phyloP scores from a whole-genome alignment of 2,113 vertebrate species.

The Indicator maculatus region DNA sequence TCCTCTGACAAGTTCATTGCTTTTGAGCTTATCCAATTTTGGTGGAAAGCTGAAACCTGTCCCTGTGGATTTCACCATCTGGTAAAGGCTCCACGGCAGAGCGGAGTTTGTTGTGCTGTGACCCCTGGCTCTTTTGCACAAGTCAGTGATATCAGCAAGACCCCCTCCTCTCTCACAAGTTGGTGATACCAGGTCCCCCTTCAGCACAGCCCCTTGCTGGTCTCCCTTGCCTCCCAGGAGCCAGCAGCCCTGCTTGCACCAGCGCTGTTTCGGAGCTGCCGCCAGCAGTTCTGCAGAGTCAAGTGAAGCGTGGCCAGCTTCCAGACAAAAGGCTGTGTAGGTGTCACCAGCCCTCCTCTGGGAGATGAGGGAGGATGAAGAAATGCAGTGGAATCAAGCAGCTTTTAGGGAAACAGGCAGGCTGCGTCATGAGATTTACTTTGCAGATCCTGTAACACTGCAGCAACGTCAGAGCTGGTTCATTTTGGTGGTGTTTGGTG shows the following conservation, averaged over 20 bases:
- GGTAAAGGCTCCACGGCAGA: not conserved
- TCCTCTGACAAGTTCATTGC: constrained; percentile 21
- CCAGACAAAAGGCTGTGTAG: not conserved
- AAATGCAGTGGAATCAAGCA: not conserved
- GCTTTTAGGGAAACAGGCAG: not conserved
- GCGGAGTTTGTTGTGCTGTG: not conserved
- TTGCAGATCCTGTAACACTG: not conserved
- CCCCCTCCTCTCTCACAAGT: too few species aligned
- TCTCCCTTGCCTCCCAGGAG: not conserved
- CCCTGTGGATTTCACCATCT: constrained; percentile 1
- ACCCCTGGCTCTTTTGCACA: not conserved
- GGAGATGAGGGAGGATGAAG: not conserved
- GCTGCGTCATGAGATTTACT: rapidly evolving
- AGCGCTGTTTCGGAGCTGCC: not conserved
- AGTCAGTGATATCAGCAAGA: too few species aligned
- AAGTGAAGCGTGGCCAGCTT: not conserved
- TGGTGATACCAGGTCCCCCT: too few species aligned
- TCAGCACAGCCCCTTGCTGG: rapidly evolving
- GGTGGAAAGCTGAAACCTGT: constrained; percentile 31
- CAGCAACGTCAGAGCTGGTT: not conserved
- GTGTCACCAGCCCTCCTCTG: not conserved
- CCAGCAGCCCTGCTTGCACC: not conserved
- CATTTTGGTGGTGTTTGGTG: not conserved
- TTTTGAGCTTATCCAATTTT: not conserved
- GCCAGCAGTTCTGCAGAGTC: not conserved